Evolutionary conservation across 2,888 invertebrate genomes (phyloP), one percentile per base, ranked within the genome.

Genomic region (Watsonalla binaria): DNA sequence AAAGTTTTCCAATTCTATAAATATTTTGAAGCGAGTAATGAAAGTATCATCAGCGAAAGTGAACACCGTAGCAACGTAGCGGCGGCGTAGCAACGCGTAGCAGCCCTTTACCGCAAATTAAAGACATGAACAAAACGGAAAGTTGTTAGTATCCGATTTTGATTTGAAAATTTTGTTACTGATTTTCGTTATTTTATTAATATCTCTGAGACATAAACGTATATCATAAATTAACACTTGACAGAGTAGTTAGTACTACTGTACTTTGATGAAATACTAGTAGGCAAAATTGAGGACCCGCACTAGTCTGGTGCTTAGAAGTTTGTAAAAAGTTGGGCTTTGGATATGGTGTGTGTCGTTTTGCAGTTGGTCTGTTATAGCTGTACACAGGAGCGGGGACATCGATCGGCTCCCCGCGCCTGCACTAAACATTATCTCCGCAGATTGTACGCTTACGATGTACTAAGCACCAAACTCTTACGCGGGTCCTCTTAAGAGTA

Each of bases 311-410:
- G 4, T 1, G 4, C 24, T 24, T 24, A 24, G 24, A 4, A 24
- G 4, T 24, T 2, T 24, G 24, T 2, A 24, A 24, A 24, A 24
- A 2, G 4, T 24, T 24, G 24, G 24, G 24, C n/a, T 24, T 24
- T 24, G 24, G 24, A 42, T 11, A 45, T 50, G 50, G 47, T 46
- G 56, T 56, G 51, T 58, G 69, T 74, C 37, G 6, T 37, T 37
- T 76, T 85, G 83, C 81, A 82, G 78, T 78, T 67, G 80, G 74
- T 82, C 82, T 78, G 81, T 66, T 77, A 78, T 69, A 70, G 72
- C 72, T 72, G 68, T 78, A 80, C 78, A 79, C 73, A 73, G 75
- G 67, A 71, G 63, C 82, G 78, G 80, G 80, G 82, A 71, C 86
- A 88, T 88, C 88, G 88, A 89, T 89, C 82, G 75, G 58, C 68